Evolutionary conservation across 1,140 invertebrate species (phyloP).

Genomic region (Lasioglossum albipes): DNA sequence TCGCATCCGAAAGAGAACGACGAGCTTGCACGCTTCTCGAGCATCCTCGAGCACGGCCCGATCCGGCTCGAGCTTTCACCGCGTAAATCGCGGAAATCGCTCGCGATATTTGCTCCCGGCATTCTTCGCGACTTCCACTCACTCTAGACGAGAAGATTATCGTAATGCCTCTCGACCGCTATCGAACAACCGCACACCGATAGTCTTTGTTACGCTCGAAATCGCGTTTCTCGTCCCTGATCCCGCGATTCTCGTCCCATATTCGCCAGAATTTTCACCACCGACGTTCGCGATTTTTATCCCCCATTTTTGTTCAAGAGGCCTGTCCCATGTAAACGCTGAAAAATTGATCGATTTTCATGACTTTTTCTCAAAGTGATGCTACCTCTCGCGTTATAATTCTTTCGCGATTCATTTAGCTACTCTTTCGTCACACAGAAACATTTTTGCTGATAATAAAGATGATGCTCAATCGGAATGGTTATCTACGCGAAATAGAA

Average conservation of each 20-base stretch:
- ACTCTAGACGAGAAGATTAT: slow-evolving; percentile 7
- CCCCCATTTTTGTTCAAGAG: too few species aligned
- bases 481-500: too few species aligned
- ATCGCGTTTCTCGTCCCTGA: not conserved
- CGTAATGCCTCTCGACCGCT: slow-evolving; percentile 6
- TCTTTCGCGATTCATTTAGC: too few species aligned
- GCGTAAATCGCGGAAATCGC: not conserved
- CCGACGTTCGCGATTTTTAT: not conserved
- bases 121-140: not conserved
- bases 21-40: not conserved
- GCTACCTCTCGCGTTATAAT: too few species aligned
- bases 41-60: not conserved
- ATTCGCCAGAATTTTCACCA: not conserved
- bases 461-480: too few species aligned
- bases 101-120: slow-evolving; percentile 18
- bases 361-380: too few species aligned
- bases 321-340: too few species aligned
- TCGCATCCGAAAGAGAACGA: not conserved
- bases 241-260: too few species aligned
- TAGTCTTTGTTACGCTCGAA: not conserved
- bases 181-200: not conserved
- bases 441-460: too few species aligned
- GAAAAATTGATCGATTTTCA: too few species aligned
- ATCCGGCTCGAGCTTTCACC: not conserved
- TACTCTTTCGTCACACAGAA: too few species aligned